These are phyloP conservation scores for Butastur rufipennis DNA, from an alignment of 2,113 vertebrate genomes.

Conservation along the genomic window DNA sequence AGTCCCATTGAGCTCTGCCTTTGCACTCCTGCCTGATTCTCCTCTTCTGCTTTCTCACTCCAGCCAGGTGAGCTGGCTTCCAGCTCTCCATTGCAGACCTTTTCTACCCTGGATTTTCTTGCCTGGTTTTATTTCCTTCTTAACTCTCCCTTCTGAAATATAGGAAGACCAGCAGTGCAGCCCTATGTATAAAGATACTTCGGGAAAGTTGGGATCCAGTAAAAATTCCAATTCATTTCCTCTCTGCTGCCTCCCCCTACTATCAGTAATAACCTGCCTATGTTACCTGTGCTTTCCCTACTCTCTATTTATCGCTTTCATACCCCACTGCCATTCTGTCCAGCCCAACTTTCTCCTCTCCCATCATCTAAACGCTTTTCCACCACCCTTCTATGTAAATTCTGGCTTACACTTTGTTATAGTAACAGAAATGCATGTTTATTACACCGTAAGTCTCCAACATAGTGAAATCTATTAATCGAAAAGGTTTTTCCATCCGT, in stretches of 20 bases:
- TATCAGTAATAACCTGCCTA: background rate
- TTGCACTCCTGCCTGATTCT: background rate
- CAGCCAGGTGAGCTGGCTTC: background rate
- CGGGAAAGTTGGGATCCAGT: background rate
- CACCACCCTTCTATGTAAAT: background rate
- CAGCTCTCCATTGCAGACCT: background rate
- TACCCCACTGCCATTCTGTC: background rate
- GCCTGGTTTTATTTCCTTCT: background rate
- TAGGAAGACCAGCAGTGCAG: background rate
- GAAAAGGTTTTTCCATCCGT: slow-evolving; percentile 28
- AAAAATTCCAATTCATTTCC: slow-evolving; percentile 4
- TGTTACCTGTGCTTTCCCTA: background rate
- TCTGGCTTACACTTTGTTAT: background rate
- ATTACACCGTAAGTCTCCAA: background rate
- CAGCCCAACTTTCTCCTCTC: background rate
- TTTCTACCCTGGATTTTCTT: background rate
- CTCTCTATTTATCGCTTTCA: background rate
- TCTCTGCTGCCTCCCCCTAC: background rate
- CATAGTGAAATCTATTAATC: background rate
- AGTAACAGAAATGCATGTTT: background rate
- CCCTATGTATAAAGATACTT: background rate
- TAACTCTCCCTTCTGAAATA: background rate
- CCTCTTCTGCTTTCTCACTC: background rate
- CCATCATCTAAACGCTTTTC: background rate
- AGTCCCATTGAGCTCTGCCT: background rate